Evolutionary conservation across 2,888 invertebrate species (phyloP).

Genomic region (Heliconius ismenius): DNA sequence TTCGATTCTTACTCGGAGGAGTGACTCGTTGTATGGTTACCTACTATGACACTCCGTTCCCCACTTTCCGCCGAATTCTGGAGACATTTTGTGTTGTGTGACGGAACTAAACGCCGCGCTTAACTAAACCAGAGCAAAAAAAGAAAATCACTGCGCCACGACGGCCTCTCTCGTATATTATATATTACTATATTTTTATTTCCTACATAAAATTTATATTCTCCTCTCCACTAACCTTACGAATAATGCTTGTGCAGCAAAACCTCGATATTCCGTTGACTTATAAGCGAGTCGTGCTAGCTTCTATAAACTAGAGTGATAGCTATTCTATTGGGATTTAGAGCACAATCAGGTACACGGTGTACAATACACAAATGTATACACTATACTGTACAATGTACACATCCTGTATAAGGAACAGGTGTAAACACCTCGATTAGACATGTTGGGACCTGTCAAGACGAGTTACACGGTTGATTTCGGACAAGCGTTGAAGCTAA

Average conservation of each 20-base stretch:
- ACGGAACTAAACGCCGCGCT: too few relatives aligned
- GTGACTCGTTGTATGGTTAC: too few relatives aligned
- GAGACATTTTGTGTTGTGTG: too few relatives aligned
- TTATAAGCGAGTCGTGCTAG: neutral
- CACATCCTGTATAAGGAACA: neutral
- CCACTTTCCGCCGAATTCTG: too few relatives aligned
- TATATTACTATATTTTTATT: too few relatives aligned
- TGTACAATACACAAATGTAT: conserved; percentile 3
- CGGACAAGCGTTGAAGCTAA: neutral
- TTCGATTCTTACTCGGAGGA: neutral
- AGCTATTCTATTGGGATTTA: conserved; percentile 26
- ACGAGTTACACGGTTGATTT: neutral
- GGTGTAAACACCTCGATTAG: neutral
- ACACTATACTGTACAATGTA: too few relatives aligned
- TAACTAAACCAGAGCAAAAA: too few relatives aligned
- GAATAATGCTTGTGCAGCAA: neutral
- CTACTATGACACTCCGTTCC: too few relatives aligned
- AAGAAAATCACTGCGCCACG: too few relatives aligned
- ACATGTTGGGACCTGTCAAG: neutral
- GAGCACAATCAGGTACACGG: conserved; percentile 11
- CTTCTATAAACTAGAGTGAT: neutral
- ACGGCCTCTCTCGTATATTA: too few relatives aligned
- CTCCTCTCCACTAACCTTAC: neutral
- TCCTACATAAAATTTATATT: neutral
- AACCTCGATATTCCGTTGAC: conserved; percentile 10